phyloP scores from a whole-genome alignment of 2,113 vertebrate species.

The Bubo scandiacus region DNA sequence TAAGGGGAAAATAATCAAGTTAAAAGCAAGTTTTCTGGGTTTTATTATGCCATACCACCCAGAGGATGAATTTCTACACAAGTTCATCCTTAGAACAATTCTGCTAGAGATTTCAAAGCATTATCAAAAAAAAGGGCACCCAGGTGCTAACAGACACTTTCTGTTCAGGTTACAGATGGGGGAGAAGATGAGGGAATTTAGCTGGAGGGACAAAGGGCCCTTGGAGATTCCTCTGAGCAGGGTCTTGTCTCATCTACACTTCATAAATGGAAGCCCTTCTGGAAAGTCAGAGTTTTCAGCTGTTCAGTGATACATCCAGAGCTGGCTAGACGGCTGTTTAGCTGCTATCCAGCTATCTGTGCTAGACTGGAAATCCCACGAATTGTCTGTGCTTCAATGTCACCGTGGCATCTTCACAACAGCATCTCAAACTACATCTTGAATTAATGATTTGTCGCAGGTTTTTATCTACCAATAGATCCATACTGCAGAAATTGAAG shows the following conservation, averaged over 20 bases:
- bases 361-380: not conserved
- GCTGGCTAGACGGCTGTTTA: not conserved
- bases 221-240: not conserved
- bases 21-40: not conserved
- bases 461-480: slow-evolving; percentile 19
- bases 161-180: not conserved
- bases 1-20: not conserved
- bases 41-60: not conserved
- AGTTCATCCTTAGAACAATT: not conserved
- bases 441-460: not conserved
- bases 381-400: not conserved
- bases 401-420: not conserved
- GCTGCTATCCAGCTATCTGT: not conserved
- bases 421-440: not conserved
- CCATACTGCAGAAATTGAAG: not conserved
- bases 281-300: not conserved
- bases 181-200: not conserved
- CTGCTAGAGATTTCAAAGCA: not conserved
- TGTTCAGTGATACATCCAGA: not conserved
- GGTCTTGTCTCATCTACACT: not conserved
- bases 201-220: not conserved
- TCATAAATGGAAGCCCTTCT: not conserved
- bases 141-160: not conserved
- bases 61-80: not conserved
- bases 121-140: not conserved